Percentiles rank a stretch among this genome's conserved stretches.
phyloP scores from a whole-genome alignment of 2,113 vertebrate genomes.

The Scomber colias region DNA sequence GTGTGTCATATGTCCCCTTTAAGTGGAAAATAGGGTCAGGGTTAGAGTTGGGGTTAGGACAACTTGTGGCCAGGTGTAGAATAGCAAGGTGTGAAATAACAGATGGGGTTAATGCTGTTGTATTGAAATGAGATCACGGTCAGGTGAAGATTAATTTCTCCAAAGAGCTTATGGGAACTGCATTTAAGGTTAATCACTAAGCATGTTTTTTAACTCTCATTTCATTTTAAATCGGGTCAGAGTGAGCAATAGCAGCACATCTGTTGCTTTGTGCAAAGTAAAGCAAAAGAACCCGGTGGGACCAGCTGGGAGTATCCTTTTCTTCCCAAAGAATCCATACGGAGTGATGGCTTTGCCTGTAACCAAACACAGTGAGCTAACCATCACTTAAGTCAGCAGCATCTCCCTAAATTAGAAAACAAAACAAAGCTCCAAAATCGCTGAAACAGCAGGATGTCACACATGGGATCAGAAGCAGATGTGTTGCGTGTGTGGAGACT shows the following conservation, averaged over 20 bases:
- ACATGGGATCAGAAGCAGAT: slow-evolving; percentile 69
- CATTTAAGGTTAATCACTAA: no score
- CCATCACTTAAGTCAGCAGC: slow-evolving; percentile 62
- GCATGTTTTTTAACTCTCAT: no score
- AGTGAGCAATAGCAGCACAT: slow-evolving; percentile 17
- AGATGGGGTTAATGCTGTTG: no score
- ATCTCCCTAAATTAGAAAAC: slow-evolving; percentile 65
- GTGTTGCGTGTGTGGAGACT: slow-evolving; percentile 45
- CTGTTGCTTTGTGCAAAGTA: not conserved
- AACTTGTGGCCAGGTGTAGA: no score
- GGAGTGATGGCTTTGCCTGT: not conserved
- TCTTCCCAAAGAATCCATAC: not conserved
- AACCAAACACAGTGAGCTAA: slow-evolving; percentile 46
- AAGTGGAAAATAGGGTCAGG: no score
- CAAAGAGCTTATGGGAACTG: no score
- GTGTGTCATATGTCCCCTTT: no score
- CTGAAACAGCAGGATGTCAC: slow-evolving; percentile 70
- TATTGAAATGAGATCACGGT: no score
- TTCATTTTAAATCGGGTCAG: not conserved
- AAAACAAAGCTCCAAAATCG: slow-evolving; percentile 56
- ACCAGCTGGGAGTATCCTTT: slow-evolving; percentile 33
- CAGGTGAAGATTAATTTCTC: no score
- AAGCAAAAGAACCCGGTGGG: not conserved
- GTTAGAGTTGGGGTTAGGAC: no score
- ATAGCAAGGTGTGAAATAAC: no score